These are phyloP conservation scores for Agapostemon virescens DNA, from an alignment of 2,888 invertebrate genomes.

Conservation along the genomic window DNA sequence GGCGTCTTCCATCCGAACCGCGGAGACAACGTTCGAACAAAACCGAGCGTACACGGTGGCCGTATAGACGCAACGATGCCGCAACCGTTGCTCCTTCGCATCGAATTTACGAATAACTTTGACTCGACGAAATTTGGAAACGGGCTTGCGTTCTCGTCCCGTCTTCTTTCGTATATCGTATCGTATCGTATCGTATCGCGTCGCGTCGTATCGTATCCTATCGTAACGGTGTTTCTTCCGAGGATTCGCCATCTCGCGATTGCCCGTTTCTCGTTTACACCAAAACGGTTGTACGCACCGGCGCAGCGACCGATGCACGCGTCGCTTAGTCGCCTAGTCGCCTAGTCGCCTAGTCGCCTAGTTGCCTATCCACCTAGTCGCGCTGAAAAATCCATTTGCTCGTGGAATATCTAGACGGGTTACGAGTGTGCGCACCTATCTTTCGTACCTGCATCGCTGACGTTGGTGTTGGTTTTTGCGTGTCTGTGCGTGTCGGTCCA, in stretches of 20 bases:
- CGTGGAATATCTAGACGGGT: slow-evolving; percentile 3
- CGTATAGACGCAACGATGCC: background rate
- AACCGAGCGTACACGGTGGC: background rate
- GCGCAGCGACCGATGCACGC: background rate
- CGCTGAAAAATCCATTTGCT: slow-evolving; percentile 9
- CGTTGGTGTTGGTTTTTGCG: background rate
- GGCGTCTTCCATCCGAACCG: background rate
- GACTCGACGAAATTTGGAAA: too few species aligned
- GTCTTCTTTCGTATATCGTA: too few species aligned
- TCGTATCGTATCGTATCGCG: too few species aligned
- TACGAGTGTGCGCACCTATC: slow-evolving; percentile 35
- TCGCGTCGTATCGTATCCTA: too few species aligned
- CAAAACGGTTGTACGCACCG: background rate
- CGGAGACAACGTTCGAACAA: background rate
- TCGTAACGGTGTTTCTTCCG: too few species aligned
- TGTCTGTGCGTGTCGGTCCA: background rate
- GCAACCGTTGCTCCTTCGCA: background rate
- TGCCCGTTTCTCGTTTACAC: slow-evolving; percentile 26
- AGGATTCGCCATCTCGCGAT: background rate
- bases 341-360: background rate
- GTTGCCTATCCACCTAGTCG: background rate
- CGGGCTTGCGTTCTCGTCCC: too few species aligned
- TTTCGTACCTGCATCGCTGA: slow-evolving; percentile 34
- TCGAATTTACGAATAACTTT: background rate
- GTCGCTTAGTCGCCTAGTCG: too few species aligned